These are phyloP conservation scores for Orthosia gothica DNA, from an alignment of 2,888 invertebrate genomes.

Conservation along the genomic window DNA sequence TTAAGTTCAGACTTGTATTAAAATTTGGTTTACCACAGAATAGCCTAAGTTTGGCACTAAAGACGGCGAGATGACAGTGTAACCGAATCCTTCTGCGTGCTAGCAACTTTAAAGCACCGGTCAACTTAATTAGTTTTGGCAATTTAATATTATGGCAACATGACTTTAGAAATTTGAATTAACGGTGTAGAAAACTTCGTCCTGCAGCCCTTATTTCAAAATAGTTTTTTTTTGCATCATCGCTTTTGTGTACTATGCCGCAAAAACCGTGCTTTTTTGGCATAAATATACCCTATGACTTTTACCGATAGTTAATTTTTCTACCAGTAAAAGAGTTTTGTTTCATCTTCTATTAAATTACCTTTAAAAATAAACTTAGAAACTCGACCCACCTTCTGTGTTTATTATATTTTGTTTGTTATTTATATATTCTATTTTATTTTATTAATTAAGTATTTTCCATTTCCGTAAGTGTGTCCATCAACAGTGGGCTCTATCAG, in stretches of 20 bases:
- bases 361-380: too few species aligned
- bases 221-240: too few species aligned
- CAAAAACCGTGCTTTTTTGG: too few species aligned
- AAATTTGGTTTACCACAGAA: constrained; percentile 11
- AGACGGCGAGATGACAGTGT: background rate
- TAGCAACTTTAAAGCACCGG: constrained; percentile 1
- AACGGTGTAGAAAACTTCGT: background rate
- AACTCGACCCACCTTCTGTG: too few species aligned
- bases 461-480: too few species aligned
- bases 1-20: background rate
- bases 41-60: constrained; percentile 26
- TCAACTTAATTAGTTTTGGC: constrained; percentile 29
- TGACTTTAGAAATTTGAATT: background rate
- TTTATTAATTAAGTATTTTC: too few species aligned
- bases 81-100: constrained; percentile 22
- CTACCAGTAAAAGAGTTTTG: background rate
- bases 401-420: too few species aligned
- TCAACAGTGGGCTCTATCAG: too few species aligned
- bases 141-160: constrained; percentile 3
- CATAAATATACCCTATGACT: too few species aligned
- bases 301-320: too few species aligned
- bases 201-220: background rate
- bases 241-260: too few species aligned
- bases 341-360: background rate
- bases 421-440: too few species aligned